Evolutionary conservation across 2,797 vertebrate species (phyloP).

Genomic region (Cetoscarus ocellatus): DNA sequence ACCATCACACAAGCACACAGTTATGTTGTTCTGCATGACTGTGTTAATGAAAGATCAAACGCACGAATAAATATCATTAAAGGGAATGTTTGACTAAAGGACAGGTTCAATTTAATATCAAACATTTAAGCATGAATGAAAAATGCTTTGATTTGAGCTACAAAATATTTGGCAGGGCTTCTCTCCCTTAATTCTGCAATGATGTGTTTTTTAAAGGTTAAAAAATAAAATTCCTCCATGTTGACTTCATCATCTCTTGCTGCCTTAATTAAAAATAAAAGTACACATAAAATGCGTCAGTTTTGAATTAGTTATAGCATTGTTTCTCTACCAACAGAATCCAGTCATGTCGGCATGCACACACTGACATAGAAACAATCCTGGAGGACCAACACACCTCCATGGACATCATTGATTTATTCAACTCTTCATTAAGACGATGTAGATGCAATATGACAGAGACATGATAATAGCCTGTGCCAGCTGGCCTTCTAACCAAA

Average conservation of each 20-base stretch:
- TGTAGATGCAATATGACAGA: constrained; percentile 10
- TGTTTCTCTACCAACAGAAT: neutral
- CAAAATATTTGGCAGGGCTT: neutral
- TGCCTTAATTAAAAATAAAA: neutral
- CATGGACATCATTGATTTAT: constrained; percentile 6
- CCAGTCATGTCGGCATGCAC: neutral
- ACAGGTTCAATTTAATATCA: neutral
- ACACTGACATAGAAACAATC: neutral
- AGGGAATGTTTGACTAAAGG: neutral
- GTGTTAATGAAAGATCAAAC: neutral
- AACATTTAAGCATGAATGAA: neutral
- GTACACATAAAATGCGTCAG: neutral
- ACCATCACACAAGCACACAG: too few relatives aligned
- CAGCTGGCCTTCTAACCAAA: constrained; percentile 21
- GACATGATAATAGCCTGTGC: neutral
- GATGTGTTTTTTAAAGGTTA: too few relatives aligned
- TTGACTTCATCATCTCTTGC: neutral
- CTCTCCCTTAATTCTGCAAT: neutral
- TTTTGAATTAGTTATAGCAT: constrained; percentile 1
- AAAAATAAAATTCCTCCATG: neutral
- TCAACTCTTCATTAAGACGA: constrained; percentile 7
- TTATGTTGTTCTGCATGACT: neutral
- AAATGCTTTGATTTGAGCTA: neutral
- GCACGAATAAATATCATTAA: neutral
- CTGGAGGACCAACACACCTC: neutral